Percentiles rank a stretch among this genome's conserved stretches.
phyloP scores from a whole-genome alignment of 2,797 vertebrate genomes.

The Thripadectes ignobilis region DNA sequence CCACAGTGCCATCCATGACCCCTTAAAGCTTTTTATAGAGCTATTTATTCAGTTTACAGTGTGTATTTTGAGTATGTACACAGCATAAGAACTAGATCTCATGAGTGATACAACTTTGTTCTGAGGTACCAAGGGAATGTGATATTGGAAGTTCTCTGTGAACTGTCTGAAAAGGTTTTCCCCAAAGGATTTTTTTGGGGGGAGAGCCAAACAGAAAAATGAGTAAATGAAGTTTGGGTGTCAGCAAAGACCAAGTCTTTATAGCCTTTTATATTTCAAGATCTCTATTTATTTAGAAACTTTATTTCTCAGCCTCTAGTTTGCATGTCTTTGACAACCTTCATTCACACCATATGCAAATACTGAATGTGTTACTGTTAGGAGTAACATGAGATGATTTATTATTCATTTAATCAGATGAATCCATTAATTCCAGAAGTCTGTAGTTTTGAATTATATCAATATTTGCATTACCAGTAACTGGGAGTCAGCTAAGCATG shows the following conservation, averaged over 20 bases:
- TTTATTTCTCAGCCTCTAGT: conserved; percentile 66
- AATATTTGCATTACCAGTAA: conserved; percentile 68
- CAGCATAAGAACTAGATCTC: conserved; percentile 18
- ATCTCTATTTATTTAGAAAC: conserved; percentile 66
- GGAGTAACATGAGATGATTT: conserved; percentile 62
- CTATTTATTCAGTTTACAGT: conserved; percentile 36
- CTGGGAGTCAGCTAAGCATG: neutral
- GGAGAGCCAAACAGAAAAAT: neutral
- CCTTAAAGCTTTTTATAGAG: neutral
- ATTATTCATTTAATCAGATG: conserved; percentile 70
- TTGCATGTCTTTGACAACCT: conserved; percentile 77
- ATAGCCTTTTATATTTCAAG: conserved; percentile 37
- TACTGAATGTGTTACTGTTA: conserved; percentile 68
- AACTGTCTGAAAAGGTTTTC: neutral
- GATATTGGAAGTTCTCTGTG: neutral
- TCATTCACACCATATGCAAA: conserved; percentile 81
- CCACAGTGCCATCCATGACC: neutral
- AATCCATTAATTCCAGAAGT: conserved; percentile 59
- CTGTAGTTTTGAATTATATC: conserved; percentile 51
- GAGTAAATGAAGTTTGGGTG: conserved; percentile 1
- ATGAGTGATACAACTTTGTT: neutral
- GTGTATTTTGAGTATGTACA: conserved; percentile 32
- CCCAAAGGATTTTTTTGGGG: neutral
- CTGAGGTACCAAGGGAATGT: neutral
- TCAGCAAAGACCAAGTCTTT: neutral